Conservation (phyloP, 2,888 invertebrate species). For the Hofmannophila pseudospretella region DNA sequence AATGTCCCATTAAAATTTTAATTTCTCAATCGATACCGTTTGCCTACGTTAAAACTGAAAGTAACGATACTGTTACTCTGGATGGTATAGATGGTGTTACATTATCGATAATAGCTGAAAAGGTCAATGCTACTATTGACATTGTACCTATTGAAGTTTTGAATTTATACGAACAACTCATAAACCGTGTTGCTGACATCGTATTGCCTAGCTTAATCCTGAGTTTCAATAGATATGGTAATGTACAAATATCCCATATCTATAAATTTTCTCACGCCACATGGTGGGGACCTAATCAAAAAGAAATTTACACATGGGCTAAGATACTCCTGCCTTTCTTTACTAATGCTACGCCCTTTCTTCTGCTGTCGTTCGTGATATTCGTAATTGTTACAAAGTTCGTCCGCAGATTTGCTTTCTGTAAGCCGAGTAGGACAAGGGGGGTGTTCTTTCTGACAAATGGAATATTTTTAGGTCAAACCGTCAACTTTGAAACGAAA, state of each 20-base stretch:
- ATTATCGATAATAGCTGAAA: conserved; percentile 24
- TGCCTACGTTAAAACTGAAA: conserved; percentile 17
- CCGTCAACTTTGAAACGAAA: conserved; percentile 30
- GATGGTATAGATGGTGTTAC: conserved; percentile 37
- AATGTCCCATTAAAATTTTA: conserved; percentile 37
- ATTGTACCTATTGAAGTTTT: conserved; percentile 21
- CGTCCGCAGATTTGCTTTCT: conserved; percentile 19
- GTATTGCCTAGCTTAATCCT: conserved; percentile 25
- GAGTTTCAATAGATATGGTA: conserved; percentile 29
- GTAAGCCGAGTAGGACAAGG: conserved; percentile 12
- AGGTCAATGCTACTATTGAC: conserved; percentile 36
- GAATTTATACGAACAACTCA: conserved; percentile 31
- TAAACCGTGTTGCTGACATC: conserved; percentile 34
- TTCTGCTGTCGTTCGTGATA: conserved; percentile 22
- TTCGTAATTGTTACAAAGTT: conserved; percentile 24
- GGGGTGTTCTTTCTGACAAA: conserved; percentile 29
- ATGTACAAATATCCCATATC: conserved; percentile 30
- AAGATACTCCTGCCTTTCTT: conserved; percentile 40
- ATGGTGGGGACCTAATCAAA: conserved; percentile 43
- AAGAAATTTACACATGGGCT: conserved; percentile 35
- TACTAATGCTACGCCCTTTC: conserved; percentile 28
- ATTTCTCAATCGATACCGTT: conserved; percentile 28
- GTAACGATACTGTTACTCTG: conserved; percentile 24
- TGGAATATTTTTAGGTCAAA: conserved; percentile 44
- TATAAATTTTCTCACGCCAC: conserved; percentile 26